A percentile compares a stretch with the other conserved stretches of the same genome.
These are phyloP conservation scores for Laothoe populi DNA, from an alignment of 2,888 invertebrate species.

Conservation along the genomic window DNA sequence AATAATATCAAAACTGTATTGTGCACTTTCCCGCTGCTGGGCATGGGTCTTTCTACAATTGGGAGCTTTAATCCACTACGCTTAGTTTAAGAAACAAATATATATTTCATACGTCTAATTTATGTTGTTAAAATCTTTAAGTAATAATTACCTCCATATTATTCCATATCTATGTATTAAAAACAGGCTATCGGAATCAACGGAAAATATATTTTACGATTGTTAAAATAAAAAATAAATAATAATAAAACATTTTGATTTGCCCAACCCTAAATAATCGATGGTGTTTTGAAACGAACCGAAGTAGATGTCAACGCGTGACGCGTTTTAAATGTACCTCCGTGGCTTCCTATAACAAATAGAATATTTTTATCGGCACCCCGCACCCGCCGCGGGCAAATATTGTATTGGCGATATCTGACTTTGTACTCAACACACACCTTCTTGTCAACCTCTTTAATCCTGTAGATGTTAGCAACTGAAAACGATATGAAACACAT, in stretches of 20 bases:
- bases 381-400: conserved; percentile 75
- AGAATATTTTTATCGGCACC: conserved; percentile 82
- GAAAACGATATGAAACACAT: background rate
- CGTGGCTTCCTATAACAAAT: conserved; percentile 73
- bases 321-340: conserved; percentile 76
- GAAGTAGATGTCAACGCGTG: conserved; percentile 78
- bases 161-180: too few relatives aligned
- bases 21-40: too few relatives aligned
- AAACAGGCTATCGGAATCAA: too few relatives aligned
- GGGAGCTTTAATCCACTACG: too few relatives aligned
- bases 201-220: too few relatives aligned
- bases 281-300: conserved; percentile 58
- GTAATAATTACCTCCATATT: too few relatives aligned
- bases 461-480: background rate
- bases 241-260: background rate
- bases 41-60: too few relatives aligned
- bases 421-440: conserved; percentile 28
- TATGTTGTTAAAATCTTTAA: too few relatives aligned
- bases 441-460: conserved; percentile 16
- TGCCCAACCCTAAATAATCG: conserved; percentile 51
- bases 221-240: background rate
- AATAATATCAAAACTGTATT: too few relatives aligned
- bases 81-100: too few relatives aligned
- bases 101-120: too few relatives aligned
- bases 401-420: conserved; percentile 54